Percentiles rank a stretch among this genome's conserved stretches.
Evolutionary conservation across 2,888 invertebrate species (phyloP).

Genomic region (Drosophila anomelani): DNA sequence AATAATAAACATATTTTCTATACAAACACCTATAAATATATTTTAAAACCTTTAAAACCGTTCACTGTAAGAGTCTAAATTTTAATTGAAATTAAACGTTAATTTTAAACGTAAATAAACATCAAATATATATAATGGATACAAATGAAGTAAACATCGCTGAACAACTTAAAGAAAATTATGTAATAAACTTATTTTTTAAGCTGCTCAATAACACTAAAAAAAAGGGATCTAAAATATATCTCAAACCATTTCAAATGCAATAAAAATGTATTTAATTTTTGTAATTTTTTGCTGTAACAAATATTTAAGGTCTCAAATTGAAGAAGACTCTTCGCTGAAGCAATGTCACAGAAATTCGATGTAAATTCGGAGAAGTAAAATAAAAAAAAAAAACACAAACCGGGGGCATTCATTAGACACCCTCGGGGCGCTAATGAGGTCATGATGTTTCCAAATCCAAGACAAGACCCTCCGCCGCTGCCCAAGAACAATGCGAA

Average conservation of each 20-base stretch:
- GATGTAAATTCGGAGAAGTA: conserved; percentile 69
- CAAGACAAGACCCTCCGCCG: conserved; percentile 36
- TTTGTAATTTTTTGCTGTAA: background rate
- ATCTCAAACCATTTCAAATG: background rate
- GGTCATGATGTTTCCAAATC: conserved; percentile 60
- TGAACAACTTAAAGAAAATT: background rate
- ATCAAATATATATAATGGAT: background rate
- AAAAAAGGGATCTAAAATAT: background rate
- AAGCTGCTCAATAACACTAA: background rate
- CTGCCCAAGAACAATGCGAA: conserved; percentile 24
- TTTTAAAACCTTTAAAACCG: no score
- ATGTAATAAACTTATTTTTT: background rate
- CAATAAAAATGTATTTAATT: background rate
- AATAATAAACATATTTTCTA: no score
- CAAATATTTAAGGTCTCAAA: background rate
- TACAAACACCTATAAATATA: no score
- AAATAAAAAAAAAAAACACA: conserved; percentile 35
- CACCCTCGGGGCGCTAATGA: conserved; percentile 54
- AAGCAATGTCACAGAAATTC: conserved; percentile 70
- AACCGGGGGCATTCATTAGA: conserved; percentile 64
- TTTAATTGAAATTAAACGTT: background rate
- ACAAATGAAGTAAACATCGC: no score
- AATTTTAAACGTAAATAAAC: no score
- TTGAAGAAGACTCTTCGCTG: conserved; percentile 42
- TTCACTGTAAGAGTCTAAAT: background rate